Conservation (phyloP, 2,113 vertebrate species). For the Mohoua ochrocephala region DNA sequence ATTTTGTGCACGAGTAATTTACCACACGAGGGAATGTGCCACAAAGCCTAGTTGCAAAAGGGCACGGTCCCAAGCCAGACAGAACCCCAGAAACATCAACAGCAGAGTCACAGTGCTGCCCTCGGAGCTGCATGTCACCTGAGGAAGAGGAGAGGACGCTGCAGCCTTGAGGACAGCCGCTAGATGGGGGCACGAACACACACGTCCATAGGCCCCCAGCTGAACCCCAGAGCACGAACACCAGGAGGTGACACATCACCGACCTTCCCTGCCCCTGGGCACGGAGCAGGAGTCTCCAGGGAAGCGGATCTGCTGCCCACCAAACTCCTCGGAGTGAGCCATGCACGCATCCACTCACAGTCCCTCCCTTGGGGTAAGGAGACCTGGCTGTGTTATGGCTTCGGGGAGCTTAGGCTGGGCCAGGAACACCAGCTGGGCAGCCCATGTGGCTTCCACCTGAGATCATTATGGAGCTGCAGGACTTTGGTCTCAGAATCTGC, state of each 20-base stretch:
- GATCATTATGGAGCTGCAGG: not conserved
- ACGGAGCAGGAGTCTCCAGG: not conserved
- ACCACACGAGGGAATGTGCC: accelerated
- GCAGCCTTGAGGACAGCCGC: constrained; percentile 24
- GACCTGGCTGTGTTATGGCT: accelerated
- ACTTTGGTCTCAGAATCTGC: not conserved
- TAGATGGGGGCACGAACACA: constrained; percentile 39
- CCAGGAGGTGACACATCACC: not conserved
- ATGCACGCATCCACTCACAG: too few relatives aligned
- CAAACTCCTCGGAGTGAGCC: not conserved
- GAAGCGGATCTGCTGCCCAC: not conserved
- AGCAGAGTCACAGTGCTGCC: not conserved
- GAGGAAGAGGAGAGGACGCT: not conserved
- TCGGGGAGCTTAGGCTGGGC: not conserved
- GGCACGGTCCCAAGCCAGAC: not conserved
- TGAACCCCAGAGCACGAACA: not conserved
- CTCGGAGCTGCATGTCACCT: not conserved
- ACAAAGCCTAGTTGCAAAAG: not conserved
- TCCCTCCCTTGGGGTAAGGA: not conserved
- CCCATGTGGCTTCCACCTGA: not conserved
- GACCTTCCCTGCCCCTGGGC: not conserved
- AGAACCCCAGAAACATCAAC: not conserved
- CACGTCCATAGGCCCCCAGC: not conserved
- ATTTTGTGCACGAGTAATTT: not conserved
- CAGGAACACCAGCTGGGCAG: not conserved